Evolutionary conservation across 2,113 vertebrate genomes (phyloP).

Genomic region (Ia io): DNA sequence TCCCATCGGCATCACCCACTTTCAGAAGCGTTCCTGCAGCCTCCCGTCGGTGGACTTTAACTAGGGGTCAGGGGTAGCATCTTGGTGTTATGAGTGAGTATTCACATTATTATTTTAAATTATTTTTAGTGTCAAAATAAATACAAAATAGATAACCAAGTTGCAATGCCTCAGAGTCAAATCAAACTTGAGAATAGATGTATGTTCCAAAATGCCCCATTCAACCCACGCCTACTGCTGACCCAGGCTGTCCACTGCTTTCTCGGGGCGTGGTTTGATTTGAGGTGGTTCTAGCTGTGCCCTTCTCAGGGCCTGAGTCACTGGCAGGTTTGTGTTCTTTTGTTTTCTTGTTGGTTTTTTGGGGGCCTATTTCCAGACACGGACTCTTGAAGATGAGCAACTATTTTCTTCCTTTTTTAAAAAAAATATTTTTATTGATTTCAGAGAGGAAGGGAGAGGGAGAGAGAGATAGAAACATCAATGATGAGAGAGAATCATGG

Average conservation of each 20-base stretch:
- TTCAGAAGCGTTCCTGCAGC: not conserved
- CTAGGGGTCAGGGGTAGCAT: not conserved
- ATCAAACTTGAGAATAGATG: not conserved
- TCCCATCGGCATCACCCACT: not conserved
- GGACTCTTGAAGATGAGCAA: too few relatives aligned
- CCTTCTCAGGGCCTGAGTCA: not conserved
- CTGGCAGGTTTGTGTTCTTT: not conserved
- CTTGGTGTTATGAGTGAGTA: not conserved
- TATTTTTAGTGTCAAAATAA: not conserved
- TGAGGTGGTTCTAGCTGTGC: too few relatives aligned
- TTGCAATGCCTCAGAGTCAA: not conserved
- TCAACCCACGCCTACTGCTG: rapidly evolving
- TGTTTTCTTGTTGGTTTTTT: not conserved
- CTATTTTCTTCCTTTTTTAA: too few relatives aligned
- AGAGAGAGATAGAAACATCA: too few relatives aligned
- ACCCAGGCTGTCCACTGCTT: not conserved
- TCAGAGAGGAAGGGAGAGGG: too few relatives aligned
- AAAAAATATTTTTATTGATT: too few relatives aligned
- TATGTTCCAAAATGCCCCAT: not conserved
- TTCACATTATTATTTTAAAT: not conserved
- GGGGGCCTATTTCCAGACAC: not conserved
- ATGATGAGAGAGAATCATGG: too few relatives aligned
- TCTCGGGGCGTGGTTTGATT: too few relatives aligned
- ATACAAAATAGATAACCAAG: not conserved
- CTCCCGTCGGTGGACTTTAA: not conserved